phyloP scores from a whole-genome alignment of 2,888 invertebrate species.

The Coelogynopora nodosa region DNA sequence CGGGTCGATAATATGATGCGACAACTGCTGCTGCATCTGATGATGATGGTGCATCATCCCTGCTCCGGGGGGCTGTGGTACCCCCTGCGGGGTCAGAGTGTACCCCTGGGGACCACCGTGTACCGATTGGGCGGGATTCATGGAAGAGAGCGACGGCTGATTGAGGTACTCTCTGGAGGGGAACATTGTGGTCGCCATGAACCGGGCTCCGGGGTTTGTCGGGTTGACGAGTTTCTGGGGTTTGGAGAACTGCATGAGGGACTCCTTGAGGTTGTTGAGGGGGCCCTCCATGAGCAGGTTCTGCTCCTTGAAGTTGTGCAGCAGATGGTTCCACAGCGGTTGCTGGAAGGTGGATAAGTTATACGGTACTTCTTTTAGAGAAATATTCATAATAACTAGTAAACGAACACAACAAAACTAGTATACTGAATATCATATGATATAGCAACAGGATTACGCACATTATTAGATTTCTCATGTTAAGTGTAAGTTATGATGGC shows the following conservation, averaged over 20 bases:
- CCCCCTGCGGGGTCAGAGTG: too few relatives aligned
- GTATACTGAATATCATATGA: too few relatives aligned
- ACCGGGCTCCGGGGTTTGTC: conserved; percentile 70
- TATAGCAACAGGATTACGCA: too few relatives aligned
- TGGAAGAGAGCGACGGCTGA: conserved; percentile 64
- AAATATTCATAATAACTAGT: too few relatives aligned
- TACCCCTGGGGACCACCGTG: not conserved
- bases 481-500: too few relatives aligned
- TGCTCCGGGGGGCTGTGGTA: not conserved
- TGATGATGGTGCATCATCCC: not conserved
- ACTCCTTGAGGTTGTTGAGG: conserved; percentile 89
- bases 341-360: conserved; percentile 65
- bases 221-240: conserved; percentile 90
- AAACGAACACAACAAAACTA: too few relatives aligned
- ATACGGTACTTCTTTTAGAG: not conserved
- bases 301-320: conserved; percentile 94
- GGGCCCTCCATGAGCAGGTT: conserved; percentile 95
- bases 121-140: not conserved
- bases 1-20: conserved; percentile 15
- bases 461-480: too few relatives aligned
- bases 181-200: conserved; percentile 61
- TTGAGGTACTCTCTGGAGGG: conserved; percentile 85
- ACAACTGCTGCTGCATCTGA: not conserved
- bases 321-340: conserved; percentile 92
- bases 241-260: conserved; percentile 84